Base-by-base conservation (phyloP, 2,797 vertebrate species). In the Sebastes variabilis region DNA sequence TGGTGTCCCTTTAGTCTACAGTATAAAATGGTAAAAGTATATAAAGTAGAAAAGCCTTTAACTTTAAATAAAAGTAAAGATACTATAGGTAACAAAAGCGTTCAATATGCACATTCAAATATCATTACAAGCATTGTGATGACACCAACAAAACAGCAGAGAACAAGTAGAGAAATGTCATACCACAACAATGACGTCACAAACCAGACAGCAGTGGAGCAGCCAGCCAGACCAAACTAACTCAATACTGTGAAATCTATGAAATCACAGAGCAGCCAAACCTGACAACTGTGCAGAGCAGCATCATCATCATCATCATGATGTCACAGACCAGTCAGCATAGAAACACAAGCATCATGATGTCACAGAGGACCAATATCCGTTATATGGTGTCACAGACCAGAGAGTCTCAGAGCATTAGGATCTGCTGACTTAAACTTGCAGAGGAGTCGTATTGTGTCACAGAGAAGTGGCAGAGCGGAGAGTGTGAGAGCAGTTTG, bases 311-410 rank as follows among this genome's bases (percentile, higher is more conserved):
- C 36, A 42, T 27, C 62, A 67, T 62, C 34, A 56, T 74, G 49
- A 77, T 73, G 64, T 81, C 62, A 86, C 72, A 79, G 56, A 70
- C 52, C 69, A 72, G 77, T 49, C 77, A 77, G 66, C 56, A 52
- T 20, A 24, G 49, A 60, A 78, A 70, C 61, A 42, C 6, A 46
- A 66, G 20, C 34, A 58, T 22, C 8, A 59, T 58, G 52, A 59
- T 79, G 38, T 68, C 58, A 78, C 34, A 59, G 54, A 54, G 29
- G 34, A 25, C 32, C 14, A 24, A 7, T 13, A 66, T 55, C 20
- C 46, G 36, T 38, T 38, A 20, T 42, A 36, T 25, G 58, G 58
- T 59, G 60, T 54, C 46, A 77, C 69, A 78, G 58, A 62, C 8
- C 38, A 72, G 77, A 72, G 58, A 52, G 65, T 27, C 42, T 74